These are phyloP conservation scores for Thysanoteuthis rhombus DNA, from an alignment of 2,888 invertebrate species.

Conservation along the genomic window DNA sequence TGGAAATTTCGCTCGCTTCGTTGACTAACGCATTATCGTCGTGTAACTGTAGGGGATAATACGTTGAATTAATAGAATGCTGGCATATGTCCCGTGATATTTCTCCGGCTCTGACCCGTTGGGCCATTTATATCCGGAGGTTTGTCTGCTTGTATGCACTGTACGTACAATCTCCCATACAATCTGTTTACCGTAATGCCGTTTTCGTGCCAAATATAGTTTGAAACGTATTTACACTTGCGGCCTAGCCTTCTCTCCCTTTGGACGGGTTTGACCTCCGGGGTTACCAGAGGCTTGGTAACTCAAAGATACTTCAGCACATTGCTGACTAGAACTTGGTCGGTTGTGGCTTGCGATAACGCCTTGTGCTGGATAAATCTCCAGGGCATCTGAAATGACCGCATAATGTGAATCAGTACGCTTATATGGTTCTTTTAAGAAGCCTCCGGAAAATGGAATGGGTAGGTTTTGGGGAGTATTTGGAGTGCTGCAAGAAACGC, in stretches of 20 bases:
- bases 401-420: neutral
- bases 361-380: neutral
- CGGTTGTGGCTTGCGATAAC: neutral
- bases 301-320: neutral
- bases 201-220: constrained; percentile 12
- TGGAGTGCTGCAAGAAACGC: neutral
- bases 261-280: neutral
- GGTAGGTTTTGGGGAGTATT: neutral
- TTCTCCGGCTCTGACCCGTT: neutral
- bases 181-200: neutral
- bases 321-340: neutral
- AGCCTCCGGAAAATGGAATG: neutral
- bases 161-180: neutral
- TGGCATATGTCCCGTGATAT: neutral
- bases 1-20: neutral
- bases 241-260: neutral
- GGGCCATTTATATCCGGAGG: constrained; percentile 12
- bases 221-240: neutral
- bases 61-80: neutral
- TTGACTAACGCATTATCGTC: neutral
- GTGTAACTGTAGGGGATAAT: neutral
- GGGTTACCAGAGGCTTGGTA: neutral
- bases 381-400: neutral
- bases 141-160: neutral
- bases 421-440: neutral